A percentile compares a stretch with the other conserved stretches of the same genome.
These are phyloP conservation scores for Adrianichthys oophorus DNA, from an alignment of 2,797 vertebrate genomes.

Conservation along the genomic window DNA sequence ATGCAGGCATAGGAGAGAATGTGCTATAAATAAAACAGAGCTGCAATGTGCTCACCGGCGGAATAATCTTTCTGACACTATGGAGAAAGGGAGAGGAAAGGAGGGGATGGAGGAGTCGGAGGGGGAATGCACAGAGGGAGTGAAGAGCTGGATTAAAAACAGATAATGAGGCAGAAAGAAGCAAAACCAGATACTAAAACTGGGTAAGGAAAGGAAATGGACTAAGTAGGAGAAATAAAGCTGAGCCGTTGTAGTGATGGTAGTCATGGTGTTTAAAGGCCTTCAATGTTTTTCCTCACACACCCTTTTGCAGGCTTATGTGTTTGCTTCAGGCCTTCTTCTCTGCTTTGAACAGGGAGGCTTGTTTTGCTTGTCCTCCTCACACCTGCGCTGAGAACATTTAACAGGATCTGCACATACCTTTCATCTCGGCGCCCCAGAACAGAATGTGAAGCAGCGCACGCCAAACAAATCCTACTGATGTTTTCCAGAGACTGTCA, in stretches of 20 bases:
- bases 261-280: conserved; percentile 27
- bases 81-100: conserved; percentile 43
- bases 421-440: conserved; percentile 12
- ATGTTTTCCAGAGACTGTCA: conserved; percentile 4
- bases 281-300: conserved; percentile 16
- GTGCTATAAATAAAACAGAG: conserved; percentile 82
- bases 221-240: conserved; percentile 4
- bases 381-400: conserved; percentile 14
- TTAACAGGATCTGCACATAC: conserved; percentile 13
- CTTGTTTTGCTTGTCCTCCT: conserved; percentile 18
- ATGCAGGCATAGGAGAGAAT: conserved; percentile 75
- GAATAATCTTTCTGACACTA: conserved; percentile 82
- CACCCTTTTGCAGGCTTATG: conserved; percentile 13
- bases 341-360: conserved; percentile 1
- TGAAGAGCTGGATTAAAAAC: conserved; percentile 11
- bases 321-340: conserved; percentile 10
- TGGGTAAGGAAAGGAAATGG: conserved; percentile 6
- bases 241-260: conserved; percentile 8
- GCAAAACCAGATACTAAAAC: conserved; percentile 12
- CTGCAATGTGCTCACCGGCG: conserved; percentile 73
- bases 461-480: conserved; percentile 1
- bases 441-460: conserved; percentile 31
- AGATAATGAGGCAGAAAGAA: conserved; percentile 16
- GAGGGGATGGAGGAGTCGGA: conserved; percentile 40
- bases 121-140: conserved; percentile 7